Base-by-base conservation (phyloP, 1,140 invertebrate genomes). In the Lepidostoma basale region DNA sequence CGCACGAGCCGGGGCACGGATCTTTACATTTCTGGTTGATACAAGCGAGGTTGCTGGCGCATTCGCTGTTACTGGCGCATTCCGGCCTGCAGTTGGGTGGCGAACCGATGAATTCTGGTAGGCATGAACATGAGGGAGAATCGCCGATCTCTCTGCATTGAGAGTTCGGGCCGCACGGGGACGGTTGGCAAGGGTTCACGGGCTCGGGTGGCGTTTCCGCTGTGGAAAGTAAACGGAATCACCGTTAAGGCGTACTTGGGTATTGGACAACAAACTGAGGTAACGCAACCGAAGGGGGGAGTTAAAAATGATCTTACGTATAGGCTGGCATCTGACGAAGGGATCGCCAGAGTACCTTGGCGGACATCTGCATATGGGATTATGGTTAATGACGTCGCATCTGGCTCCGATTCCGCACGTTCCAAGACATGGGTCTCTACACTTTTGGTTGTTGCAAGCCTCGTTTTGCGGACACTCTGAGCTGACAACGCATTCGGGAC, bases 401-500 rank as follows among this genome's bases (percentile, higher is more conserved):
- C 91, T 81, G 6, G 93, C 91, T 79, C 93, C 92, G 59, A 89
- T 85, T 10, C 90, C 92, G 76, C 92, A 94, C 1, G 89, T 90
- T 45, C 89, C 89, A n/a, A 86, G 82, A 74, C 92, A 93, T 16
- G 90, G 90, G 84, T 93, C 88, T 1, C 88, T 81, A 74, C 91
- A 93, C 76, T 89, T 89, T 70, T 89, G 88, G 72, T 88, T 88
- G 56, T 88, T 86, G 74, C 92, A 95, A 3, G 91, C 87, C 78
- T 88, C 91, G 45, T 86, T 84, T 42, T 88, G 83, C 3, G 90
- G 81, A 77, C 93, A 95, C 66, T 95, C 93, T 1, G 90, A 88
- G 76, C 92, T 95, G 74, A 92, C 86, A 0, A 92, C 89, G 78
- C 93, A 95, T 78, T 95, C 92, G n/a, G 92, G 92, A 68, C 91